A percentile compares a stretch with the other conserved stretches of the same genome.
phyloP scores from a whole-genome alignment of 1,140 invertebrate genomes.

The Papilio polyxenes region DNA sequence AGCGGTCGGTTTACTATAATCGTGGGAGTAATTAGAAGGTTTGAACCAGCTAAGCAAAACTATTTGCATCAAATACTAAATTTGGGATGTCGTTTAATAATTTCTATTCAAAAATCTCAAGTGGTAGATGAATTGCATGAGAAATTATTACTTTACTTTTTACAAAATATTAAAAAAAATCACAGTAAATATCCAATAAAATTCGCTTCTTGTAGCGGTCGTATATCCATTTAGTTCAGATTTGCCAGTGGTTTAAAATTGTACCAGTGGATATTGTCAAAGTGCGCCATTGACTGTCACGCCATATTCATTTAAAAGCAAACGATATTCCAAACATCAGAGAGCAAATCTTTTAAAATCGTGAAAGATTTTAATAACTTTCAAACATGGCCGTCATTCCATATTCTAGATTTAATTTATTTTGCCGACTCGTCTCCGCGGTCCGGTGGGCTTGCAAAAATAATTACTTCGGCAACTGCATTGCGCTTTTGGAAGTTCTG shows the following conservation, averaged over 20 bases:
- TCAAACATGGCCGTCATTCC: constrained; percentile 40
- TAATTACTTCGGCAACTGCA: constrained; percentile 46
- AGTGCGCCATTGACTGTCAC: too few relatives aligned
- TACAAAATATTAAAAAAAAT: too few relatives aligned
- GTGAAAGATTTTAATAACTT: constrained; percentile 46
- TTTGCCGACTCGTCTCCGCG: constrained; percentile 41
- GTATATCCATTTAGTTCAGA: too few relatives aligned
- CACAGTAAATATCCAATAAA: too few relatives aligned
- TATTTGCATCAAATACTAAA: background rate
- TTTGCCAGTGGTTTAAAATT: too few relatives aligned
- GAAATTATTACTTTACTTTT: too few relatives aligned
- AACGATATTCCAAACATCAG: background rate
- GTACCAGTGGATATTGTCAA: too few relatives aligned
- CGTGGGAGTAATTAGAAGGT: background rate
- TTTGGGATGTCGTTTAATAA: background rate
- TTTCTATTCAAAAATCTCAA: background rate
- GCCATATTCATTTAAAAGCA: background rate
- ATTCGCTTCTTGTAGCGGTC: too few relatives aligned
- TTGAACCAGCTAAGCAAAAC: background rate
- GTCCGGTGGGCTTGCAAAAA: constrained; percentile 42
- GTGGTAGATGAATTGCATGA: too few relatives aligned
- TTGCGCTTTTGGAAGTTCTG: constrained; percentile 36
- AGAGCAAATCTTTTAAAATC: constrained; percentile 35
- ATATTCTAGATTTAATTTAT: constrained; percentile 46
- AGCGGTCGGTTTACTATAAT: background rate